Evolutionary conservation across 2,797 vertebrate species (phyloP).

Genomic region (Hybognathus amarus): DNA sequence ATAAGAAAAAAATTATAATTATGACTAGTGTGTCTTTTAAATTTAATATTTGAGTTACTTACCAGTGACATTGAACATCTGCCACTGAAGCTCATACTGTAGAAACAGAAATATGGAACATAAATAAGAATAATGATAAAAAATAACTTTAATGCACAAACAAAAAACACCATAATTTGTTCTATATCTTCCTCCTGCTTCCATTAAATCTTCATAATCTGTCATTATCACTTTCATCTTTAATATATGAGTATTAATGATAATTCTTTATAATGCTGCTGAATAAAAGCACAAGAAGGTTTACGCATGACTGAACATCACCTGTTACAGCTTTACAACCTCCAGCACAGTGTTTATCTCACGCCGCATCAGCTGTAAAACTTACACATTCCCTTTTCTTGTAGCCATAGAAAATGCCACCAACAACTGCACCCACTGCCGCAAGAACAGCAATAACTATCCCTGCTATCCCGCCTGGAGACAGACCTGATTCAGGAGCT

Average conservation of each 20-base stretch:
- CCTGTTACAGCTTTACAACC: background rate
- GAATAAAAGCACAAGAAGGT: background rate
- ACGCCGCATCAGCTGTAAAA: background rate
- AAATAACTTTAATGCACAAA: background rate
- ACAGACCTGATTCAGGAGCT: too few species aligned
- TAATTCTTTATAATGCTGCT: background rate
- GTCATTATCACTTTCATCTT: background rate
- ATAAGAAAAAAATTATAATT: background rate
- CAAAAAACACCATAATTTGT: background rate
- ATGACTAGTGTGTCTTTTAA: background rate
- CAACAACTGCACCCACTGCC: background rate
- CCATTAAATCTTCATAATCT: background rate
- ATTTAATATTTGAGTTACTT: background rate
- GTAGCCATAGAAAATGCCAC: background rate
- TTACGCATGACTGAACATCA: background rate
- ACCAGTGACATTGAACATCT: background rate
- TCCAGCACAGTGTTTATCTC: background rate
- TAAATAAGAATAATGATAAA: background rate
- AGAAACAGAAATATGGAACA: background rate
- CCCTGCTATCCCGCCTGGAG: background rate
- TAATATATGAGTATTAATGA: background rate
- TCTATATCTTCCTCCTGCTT: background rate
- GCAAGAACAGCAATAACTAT: rapidly evolving
- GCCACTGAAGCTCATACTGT: background rate
- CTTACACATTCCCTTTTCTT: background rate